These are phyloP conservation scores for Vannuccia rotundouncinata DNA, from an alignment of 2,888 invertebrate species.

Conservation along the genomic window DNA sequence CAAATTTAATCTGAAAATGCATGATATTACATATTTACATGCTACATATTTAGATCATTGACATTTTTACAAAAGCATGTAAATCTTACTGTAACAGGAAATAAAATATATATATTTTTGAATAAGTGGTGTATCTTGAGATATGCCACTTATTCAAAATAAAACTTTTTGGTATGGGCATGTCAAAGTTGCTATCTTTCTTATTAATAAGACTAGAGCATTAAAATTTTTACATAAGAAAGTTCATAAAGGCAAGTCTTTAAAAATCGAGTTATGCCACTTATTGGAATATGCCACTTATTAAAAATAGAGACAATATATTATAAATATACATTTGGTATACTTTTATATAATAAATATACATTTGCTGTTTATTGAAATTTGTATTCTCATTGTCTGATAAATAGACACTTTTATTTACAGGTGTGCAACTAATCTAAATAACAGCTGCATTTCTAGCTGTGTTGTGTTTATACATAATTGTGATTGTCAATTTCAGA, in stretches of 20 bases:
- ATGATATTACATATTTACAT: not conserved
- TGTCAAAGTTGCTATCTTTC: not conserved
- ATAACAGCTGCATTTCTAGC: too few relatives aligned
- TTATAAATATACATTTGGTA: not conserved
- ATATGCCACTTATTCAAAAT: not conserved
- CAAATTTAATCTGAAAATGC: not conserved
- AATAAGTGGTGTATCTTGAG: not conserved
- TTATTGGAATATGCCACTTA: too few relatives aligned
- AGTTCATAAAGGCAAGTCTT: not conserved
- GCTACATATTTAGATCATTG: not conserved
- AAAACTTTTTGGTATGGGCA: not conserved
- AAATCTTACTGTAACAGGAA: not conserved
- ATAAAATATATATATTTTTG: not conserved
- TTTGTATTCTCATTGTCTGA: too few relatives aligned
- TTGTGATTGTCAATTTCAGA: too few relatives aligned
- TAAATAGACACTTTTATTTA: too few relatives aligned
- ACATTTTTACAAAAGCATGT: not conserved
- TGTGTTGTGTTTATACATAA: too few relatives aligned
- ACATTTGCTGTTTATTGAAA: too few relatives aligned
- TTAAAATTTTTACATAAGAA: not conserved
- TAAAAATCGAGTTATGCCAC: not conserved
- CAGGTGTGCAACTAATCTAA: too few relatives aligned
- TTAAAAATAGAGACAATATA: not conserved
- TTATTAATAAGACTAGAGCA: not conserved
- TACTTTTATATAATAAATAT: too few relatives aligned